phyloP scores from a whole-genome alignment of 2,888 invertebrate species.

The Crematogaster levior region DNA sequence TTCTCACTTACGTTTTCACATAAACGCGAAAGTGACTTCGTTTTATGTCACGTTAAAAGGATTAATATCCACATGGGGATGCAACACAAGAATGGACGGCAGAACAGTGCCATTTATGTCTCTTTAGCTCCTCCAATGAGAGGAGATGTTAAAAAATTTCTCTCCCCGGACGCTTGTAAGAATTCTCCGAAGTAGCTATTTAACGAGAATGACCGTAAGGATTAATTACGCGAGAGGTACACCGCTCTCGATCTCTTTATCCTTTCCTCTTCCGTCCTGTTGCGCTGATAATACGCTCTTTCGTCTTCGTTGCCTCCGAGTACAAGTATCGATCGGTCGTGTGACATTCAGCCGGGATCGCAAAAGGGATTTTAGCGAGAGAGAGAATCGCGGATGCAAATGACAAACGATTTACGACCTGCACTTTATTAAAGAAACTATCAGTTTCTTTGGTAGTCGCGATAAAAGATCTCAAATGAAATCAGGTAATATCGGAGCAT shows the following conservation, averaged over 20 bases:
- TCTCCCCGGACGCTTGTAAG: slow-evolving; percentile 13
- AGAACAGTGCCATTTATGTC: slow-evolving; percentile 27
- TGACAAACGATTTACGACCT: slow-evolving; percentile 68
- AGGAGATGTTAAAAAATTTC: slow-evolving; percentile 28
- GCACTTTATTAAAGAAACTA: slow-evolving; percentile 40
- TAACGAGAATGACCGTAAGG: slow-evolving; percentile 36
- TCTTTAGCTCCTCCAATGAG: neutral
- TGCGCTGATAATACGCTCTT: neutral
- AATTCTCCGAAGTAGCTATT: neutral
- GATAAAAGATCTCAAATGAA: slow-evolving; percentile 3
- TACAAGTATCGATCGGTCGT: slow-evolving; percentile 36
- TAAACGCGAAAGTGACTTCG: slow-evolving; percentile 20
- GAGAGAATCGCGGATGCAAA: slow-evolving; percentile 55
- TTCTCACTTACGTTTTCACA: slow-evolving; percentile 17
- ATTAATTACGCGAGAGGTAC: slow-evolving; percentile 46
- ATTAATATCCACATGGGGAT: slow-evolving; percentile 25
- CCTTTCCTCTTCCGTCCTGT: neutral
- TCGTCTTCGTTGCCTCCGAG: slow-evolving; percentile 13
- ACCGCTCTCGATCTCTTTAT: neutral
- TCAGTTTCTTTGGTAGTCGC: slow-evolving; percentile 11
- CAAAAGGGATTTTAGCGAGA: neutral
- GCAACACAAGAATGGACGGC: neutral
- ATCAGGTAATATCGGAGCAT: slow-evolving; percentile 41
- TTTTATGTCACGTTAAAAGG: slow-evolving; percentile 27
- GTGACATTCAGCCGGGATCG: slow-evolving; percentile 30